These are phyloP conservation scores for Eupithecia inturbata DNA, from an alignment of 2,888 invertebrate species.

Conservation along the genomic window DNA sequence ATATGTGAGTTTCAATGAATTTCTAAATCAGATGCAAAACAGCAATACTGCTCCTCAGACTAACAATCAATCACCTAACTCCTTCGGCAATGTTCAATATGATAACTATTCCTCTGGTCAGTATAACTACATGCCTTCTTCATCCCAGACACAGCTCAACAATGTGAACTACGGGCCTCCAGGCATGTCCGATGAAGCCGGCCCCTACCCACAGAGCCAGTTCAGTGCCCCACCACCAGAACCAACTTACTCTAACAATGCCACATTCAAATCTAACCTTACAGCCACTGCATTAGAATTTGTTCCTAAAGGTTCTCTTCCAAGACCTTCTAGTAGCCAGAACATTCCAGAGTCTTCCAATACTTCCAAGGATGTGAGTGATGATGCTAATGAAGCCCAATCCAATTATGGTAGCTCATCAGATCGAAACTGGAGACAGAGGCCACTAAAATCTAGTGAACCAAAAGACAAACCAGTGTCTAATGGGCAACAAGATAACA, in stretches of 20 bases:
- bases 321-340: constrained; percentile 55
- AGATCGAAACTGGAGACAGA: constrained; percentile 72
- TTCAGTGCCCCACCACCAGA: constrained; percentile 53
- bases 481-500: constrained; percentile 52
- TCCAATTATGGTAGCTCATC: constrained; percentile 59
- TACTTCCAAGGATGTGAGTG: constrained; percentile 48
- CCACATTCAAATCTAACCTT: constrained; percentile 79
- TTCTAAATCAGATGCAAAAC: constrained; percentile 73
- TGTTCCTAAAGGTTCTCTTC: constrained; percentile 74
- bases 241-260: constrained; percentile 60
- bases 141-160: constrained; percentile 61
- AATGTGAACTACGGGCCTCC: constrained; percentile 59
- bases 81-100: constrained; percentile 65
- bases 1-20: constrained; percentile 78
- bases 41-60: constrained; percentile 52
- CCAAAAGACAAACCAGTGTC: constrained; percentile 45
- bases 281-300: constrained; percentile 85
- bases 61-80: constrained; percentile 45
- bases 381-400: constrained; percentile 48
- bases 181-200: constrained; percentile 54
- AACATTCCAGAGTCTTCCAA: constrained; percentile 57
- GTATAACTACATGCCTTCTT: constrained; percentile 64
- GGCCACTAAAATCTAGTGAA: constrained; percentile 57
- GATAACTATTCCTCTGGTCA: constrained; percentile 66
- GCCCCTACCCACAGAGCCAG: constrained; percentile 58